A percentile compares a stretch with the other conserved stretches of the same genome.
Evolutionary conservation across 2,888 invertebrate genomes (phyloP).

Genomic region (Lepidocyrtoides sp.): DNA sequence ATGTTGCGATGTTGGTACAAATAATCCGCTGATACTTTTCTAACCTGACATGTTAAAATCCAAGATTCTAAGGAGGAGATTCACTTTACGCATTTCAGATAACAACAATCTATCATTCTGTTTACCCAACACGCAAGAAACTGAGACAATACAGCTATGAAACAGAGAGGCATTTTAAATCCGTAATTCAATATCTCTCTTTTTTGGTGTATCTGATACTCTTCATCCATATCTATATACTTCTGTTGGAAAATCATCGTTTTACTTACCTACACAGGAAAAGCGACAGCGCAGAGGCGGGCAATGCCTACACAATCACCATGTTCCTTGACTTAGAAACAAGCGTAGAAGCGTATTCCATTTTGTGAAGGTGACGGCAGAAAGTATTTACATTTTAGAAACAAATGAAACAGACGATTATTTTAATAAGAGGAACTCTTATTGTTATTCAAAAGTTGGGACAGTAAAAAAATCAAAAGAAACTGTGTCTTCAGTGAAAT

Average conservation of each 20-base stretch:
- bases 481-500: constrained; percentile 40
- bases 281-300: background rate
- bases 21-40: constrained; percentile 13
- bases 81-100: constrained; percentile 11
- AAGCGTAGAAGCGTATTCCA: too few relatives aligned
- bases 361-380: too few relatives aligned
- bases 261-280: background rate
- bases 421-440: background rate
- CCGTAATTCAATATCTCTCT: constrained; percentile 62
- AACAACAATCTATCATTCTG: constrained; percentile 25
- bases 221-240: background rate
- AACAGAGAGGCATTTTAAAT: constrained; percentile 41
- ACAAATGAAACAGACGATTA: background rate
- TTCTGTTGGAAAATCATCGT: constrained; percentile 39
- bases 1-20: too few relatives aligned
- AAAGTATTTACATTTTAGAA: background rate
- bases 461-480: constrained; percentile 17
- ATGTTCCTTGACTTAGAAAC: too few relatives aligned
- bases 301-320: background rate
- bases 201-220: constrained; percentile 65
- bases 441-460: constrained; percentile 16
- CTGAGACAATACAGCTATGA: constrained; percentile 13
- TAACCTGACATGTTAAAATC: background rate
- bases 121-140: background rate
- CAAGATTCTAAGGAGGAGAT: background rate